These are phyloP conservation scores for Morone saxatilis DNA, from an alignment of 2,113 vertebrate species.

Conservation along the genomic window DNA sequence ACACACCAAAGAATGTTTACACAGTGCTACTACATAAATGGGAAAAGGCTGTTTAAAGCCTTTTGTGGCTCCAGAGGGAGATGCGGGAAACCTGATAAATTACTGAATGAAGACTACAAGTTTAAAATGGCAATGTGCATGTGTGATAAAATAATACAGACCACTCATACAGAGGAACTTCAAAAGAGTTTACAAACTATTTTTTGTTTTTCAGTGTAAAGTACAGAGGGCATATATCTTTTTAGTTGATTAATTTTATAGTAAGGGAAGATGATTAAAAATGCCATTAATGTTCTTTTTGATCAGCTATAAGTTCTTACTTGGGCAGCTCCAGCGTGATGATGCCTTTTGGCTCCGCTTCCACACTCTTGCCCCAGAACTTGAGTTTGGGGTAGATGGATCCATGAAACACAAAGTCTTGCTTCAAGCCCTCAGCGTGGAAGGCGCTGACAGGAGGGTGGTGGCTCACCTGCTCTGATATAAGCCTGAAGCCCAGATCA, in stretches of 20 bases:
- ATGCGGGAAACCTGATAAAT: no score
- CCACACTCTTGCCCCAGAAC: constrained; percentile 99
- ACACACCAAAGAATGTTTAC: neutral
- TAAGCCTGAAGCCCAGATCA: constrained; percentile 96
- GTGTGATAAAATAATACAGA: no score
- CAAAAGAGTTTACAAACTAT: no score
- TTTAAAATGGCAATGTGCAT: neutral
- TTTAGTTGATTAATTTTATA: constrained; percentile 9
- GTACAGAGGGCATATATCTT: constrained; percentile 15
- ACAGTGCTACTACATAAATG: no score
- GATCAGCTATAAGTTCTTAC: constrained; percentile 81
- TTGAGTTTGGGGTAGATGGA: constrained; percentile 99
- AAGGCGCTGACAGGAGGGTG: constrained; percentile 98
- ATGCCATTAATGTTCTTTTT: neutral
- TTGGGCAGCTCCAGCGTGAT: constrained; percentile 98
- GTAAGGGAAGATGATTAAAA: neutral
- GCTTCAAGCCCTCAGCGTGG: constrained; percentile 94
- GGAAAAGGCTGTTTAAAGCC: no score
- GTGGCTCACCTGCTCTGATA: constrained; percentile 98
- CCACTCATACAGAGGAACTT: no score
- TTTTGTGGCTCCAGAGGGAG: no score
- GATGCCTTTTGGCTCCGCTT: constrained; percentile 95
- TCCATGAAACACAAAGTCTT: constrained; percentile 97
- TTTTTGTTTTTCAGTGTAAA: neutral
- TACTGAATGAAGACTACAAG: neutral